Percentiles rank a stretch among this genome's conserved stretches.
phyloP scores from a whole-genome alignment of 2,113 vertebrate species.

The Sander vitreus region DNA sequence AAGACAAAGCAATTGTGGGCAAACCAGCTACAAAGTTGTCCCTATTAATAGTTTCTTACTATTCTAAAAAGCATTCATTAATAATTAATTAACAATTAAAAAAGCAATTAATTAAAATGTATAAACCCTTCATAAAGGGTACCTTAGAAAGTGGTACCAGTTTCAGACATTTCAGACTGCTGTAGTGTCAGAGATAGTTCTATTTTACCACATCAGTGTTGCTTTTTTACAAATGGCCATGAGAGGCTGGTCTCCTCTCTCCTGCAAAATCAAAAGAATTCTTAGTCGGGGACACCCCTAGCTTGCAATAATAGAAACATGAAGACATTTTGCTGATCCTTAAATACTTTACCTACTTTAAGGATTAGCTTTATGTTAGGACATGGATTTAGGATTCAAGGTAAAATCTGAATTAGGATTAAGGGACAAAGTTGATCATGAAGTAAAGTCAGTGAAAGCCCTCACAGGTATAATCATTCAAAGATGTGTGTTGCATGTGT shows the following conservation, averaged over 20 bases:
- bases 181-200: not conserved
- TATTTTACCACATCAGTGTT: constrained; percentile 19
- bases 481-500: constrained; percentile 32
- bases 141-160: not conserved
- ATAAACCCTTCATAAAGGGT: not conserved
- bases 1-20: not conserved
- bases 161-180: not conserved
- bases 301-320: constrained; percentile 12
- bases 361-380: not conserved
- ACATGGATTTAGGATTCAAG: not conserved
- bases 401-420: not conserved
- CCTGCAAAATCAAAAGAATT: constrained; percentile 55
- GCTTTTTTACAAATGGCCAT: constrained; percentile 30
- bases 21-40: not conserved
- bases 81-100: not conserved
- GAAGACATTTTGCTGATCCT: not conserved
- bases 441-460: not conserved
- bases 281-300: too few relatives aligned
- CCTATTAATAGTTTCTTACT: not conserved
- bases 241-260: constrained; percentile 24
- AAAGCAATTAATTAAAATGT: not conserved
- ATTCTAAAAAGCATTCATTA: not conserved
- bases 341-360: not conserved
- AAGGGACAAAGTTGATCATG: not conserved
- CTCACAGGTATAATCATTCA: constrained; percentile 3